These are phyloP conservation scores for Conops quadrifasciatus DNA, from an alignment of 2,888 invertebrate species.

Conservation along the genomic window DNA sequence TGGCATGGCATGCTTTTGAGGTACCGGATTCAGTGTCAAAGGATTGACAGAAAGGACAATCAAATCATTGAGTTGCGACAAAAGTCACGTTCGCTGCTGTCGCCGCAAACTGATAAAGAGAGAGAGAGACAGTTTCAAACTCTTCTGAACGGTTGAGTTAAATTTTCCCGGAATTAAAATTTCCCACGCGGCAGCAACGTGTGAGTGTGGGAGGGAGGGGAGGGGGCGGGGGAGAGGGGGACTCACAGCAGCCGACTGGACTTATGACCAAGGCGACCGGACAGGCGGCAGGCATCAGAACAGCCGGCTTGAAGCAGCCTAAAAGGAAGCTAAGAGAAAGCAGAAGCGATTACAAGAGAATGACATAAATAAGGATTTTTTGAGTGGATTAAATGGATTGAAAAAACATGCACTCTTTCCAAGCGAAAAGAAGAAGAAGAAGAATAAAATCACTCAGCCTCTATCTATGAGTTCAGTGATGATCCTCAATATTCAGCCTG, in stretches of 20 bases:
- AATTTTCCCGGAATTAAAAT: conserved; percentile 22
- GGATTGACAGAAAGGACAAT: too few relatives aligned
- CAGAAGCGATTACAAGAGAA: neutral
- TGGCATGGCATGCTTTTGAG: too few relatives aligned
- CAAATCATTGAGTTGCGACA: too few relatives aligned
- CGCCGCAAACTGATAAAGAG: too few relatives aligned
- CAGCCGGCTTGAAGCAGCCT: neutral
- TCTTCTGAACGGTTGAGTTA: too few relatives aligned
- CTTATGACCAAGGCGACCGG: too few relatives aligned
- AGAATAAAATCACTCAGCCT: neutral
- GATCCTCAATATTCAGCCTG: neutral
- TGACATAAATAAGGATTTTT: conserved; percentile 25
- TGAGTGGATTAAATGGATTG: conserved; percentile 9
- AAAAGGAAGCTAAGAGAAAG: neutral
- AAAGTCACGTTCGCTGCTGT: too few relatives aligned
- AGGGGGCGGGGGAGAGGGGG: too few relatives aligned
- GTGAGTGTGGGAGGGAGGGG: too few relatives aligned
- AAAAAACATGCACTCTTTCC: neutral
- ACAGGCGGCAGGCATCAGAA: neutral
- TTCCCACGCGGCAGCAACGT: conserved; percentile 23
- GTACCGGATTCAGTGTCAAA: too few relatives aligned
- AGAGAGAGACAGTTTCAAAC: too few relatives aligned
- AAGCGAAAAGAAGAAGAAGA: neutral
- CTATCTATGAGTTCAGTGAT: neutral
- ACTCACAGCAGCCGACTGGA: too few relatives aligned